Percentiles rank a stretch among this genome's conserved stretches.
phyloP scores from a whole-genome alignment of 2,888 invertebrate species.

The Drosophila borborema region DNA sequence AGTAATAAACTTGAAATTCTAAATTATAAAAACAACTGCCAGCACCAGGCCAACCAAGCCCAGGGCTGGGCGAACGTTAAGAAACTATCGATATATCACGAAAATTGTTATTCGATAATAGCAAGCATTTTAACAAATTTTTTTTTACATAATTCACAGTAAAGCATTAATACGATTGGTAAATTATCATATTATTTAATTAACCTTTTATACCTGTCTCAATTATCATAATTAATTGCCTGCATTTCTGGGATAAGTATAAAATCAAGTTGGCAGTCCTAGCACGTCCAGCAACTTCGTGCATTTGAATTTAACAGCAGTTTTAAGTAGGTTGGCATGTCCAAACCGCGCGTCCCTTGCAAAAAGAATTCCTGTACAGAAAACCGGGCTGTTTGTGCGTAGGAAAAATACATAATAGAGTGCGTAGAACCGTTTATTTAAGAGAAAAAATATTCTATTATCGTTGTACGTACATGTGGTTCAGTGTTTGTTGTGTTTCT shows the following conservation, averaged over 20 bases:
- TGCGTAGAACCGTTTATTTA: not conserved
- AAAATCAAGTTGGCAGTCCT: slow-evolving; percentile 39
- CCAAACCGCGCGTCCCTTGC: slow-evolving; percentile 71
- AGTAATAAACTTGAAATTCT: slow-evolving; percentile 9
- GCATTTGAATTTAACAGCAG: slow-evolving; percentile 62
- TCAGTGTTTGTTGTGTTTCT: not conserved
- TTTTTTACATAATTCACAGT: not conserved
- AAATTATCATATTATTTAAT: not conserved
- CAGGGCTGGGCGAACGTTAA: slow-evolving; percentile 21
- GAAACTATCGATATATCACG: slow-evolving; percentile 17
- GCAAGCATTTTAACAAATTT: not conserved
- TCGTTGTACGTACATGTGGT: slow-evolving; percentile 1
- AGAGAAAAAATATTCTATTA: slow-evolving; percentile 10
- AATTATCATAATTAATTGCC: not conserved
- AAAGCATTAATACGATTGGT: not conserved
- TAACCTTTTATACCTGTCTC: not conserved
- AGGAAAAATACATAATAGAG: slow-evolving; percentile 26
- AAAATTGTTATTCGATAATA: not conserved
- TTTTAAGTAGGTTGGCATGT: slow-evolving; percentile 53
- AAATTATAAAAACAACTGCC: slow-evolving; percentile 15
- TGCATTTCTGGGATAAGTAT: not conserved
- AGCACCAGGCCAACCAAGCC: slow-evolving; percentile 5
- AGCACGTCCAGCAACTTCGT: not conserved
- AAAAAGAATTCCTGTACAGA: slow-evolving; percentile 76
- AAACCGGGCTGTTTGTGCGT: slow-evolving; percentile 51